These are phyloP conservation scores for Chunga burmeisteri DNA, from an alignment of 2,113 vertebrate species.

Conservation along the genomic window DNA sequence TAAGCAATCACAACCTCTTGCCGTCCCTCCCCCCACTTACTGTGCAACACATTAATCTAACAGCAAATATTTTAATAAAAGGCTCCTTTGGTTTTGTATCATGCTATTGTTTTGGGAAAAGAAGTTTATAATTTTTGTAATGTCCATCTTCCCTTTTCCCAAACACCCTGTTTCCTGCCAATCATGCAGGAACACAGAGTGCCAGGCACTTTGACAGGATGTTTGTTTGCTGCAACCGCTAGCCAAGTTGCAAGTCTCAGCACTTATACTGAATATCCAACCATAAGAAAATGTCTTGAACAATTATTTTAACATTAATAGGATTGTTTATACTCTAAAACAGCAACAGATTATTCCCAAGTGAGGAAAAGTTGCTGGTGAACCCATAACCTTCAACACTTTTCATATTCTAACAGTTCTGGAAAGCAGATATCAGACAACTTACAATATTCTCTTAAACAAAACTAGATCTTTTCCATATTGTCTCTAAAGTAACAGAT, in stretches of 20 bases:
- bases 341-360: constrained; percentile 62
- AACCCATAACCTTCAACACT: constrained; percentile 8
- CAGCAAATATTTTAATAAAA: constrained; percentile 23
- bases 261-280: constrained; percentile 58
- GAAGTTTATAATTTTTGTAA: constrained; percentile 46
- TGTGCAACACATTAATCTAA: background rate
- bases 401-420: background rate
- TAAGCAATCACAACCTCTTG: background rate
- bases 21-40: background rate
- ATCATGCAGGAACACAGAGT: constrained; percentile 75
- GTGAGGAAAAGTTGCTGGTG: constrained; percentile 28
- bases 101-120: constrained; percentile 67
- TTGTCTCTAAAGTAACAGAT: background rate
- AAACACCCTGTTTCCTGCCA: constrained; percentile 75
- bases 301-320: constrained; percentile 68
- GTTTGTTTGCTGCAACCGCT: constrained; percentile 73
- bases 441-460: background rate
- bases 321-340: constrained; percentile 62
- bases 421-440: background rate
- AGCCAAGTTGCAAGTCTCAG: constrained; percentile 69
- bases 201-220: constrained; percentile 74
- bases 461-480: background rate
- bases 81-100: background rate
- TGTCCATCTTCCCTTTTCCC: constrained; percentile 66
- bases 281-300: constrained; percentile 56